Evolutionary conservation across 2,797 vertebrate genomes (phyloP).

Genomic region (Apogon talboti): DNA sequence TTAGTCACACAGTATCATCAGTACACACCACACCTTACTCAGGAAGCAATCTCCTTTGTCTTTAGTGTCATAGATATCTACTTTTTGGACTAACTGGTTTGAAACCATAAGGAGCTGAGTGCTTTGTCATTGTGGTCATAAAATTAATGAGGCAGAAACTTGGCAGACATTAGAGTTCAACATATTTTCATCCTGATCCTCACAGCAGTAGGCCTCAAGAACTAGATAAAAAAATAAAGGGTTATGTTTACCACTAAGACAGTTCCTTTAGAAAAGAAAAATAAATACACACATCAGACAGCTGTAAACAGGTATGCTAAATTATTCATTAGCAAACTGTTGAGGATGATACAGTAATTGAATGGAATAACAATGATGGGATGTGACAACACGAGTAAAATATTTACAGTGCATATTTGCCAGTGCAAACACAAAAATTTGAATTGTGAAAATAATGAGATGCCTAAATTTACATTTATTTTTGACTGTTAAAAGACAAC

Average conservation of each 20-base stretch:
- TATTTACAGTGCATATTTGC: too few relatives aligned
- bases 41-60: background rate
- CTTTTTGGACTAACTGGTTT: conserved; percentile 66
- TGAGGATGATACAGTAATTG: too few relatives aligned
- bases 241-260: background rate
- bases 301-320: too few relatives aligned
- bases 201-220: background rate
- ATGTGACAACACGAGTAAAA: too few relatives aligned
- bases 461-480: too few relatives aligned
- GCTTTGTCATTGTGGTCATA: conserved; percentile 52
- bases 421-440: too few relatives aligned
- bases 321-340: too few relatives aligned
- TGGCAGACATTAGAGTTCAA: background rate
- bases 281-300: conserved; percentile 16
- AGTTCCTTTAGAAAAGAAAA: too few relatives aligned
- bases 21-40: conserved; percentile 5
- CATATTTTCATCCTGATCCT: background rate
- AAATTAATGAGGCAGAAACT: conserved; percentile 26
- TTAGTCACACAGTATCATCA: conserved; percentile 40
- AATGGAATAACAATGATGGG: too few relatives aligned
- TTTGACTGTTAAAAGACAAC: too few relatives aligned
- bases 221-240: background rate
- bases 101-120: conserved; percentile 65
- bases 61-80: conserved; percentile 45
- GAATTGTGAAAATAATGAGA: too few relatives aligned